Evolutionary conservation across 2,888 invertebrate genomes (phyloP).

Genomic region (Nephrotoma guestfalica): DNA sequence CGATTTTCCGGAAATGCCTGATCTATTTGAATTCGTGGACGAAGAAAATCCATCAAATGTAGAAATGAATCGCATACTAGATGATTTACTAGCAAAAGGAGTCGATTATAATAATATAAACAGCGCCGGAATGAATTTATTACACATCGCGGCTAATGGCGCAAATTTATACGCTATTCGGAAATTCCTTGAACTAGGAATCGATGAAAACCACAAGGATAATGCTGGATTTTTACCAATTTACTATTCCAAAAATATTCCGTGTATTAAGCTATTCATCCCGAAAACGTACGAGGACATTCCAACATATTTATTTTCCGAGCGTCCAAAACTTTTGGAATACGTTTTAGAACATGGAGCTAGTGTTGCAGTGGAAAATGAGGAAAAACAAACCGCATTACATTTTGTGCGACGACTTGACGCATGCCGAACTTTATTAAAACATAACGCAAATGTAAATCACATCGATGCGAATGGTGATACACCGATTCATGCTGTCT

Average conservation of each 20-base stretch:
- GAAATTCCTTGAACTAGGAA: background rate
- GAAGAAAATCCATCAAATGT: background rate
- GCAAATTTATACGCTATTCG: background rate
- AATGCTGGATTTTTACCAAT: background rate
- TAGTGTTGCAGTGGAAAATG: background rate
- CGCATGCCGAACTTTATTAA: background rate
- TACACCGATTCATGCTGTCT: background rate
- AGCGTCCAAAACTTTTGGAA: background rate
- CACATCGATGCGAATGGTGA: background rate
- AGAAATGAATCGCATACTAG: background rate
- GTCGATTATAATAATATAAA: background rate
- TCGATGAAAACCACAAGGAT: background rate
- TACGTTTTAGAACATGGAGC: background rate
- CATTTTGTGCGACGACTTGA: background rate
- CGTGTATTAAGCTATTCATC: background rate
- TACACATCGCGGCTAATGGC: background rate
- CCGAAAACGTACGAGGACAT: background rate
- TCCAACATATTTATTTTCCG: background rate
- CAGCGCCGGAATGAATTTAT: background rate
- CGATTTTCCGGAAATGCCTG: background rate
- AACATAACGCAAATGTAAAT: background rate
- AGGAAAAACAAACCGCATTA: background rate
- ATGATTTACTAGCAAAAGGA: background rate
- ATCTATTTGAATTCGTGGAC: background rate
- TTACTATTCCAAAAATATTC: background rate